Conservation (phyloP, 2,888 invertebrate genomes). For the Cryptophagus acutangulus region DNA sequence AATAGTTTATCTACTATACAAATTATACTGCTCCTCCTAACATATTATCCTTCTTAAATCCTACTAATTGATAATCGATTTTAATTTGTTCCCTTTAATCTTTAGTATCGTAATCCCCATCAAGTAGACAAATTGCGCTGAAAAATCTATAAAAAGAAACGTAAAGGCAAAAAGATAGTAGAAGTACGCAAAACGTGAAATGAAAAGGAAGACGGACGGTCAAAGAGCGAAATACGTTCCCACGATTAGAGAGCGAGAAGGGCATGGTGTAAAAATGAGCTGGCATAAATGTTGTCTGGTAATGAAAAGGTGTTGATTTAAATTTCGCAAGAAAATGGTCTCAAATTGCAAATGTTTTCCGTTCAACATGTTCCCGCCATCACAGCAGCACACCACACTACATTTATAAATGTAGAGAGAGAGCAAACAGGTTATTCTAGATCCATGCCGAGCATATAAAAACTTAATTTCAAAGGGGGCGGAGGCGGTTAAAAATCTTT, state of each 20-base stretch:
- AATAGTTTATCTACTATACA: too few species aligned
- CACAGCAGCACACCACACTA: neutral
- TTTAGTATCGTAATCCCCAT: too few species aligned
- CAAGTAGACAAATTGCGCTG: too few species aligned
- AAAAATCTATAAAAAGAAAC: too few species aligned
- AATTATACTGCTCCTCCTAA: too few species aligned
- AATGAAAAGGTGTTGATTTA: constrained; percentile 33
- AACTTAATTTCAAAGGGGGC: constrained; percentile 44
- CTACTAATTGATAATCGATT: too few species aligned
- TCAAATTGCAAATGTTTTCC: constrained; percentile 35
- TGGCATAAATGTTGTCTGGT: constrained; percentile 19
- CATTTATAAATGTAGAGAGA: neutral
- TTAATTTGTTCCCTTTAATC: too few species aligned
- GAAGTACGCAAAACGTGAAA: too few species aligned
- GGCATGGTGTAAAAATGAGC: constrained; percentile 5
- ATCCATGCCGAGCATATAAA: constrained; percentile 38
- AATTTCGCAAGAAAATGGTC: constrained; percentile 36
- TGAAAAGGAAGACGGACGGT: too few species aligned
- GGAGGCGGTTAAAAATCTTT: constrained; percentile 47
- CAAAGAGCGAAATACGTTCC: too few species aligned
- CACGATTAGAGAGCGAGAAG: constrained; percentile 18
- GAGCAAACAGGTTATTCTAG: constrained; percentile 46
- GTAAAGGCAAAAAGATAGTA: too few species aligned
- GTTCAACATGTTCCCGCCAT: constrained; percentile 8
- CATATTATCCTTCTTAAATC: too few species aligned